A percentile compares a stretch with the other conserved stretches of the same genome.
phyloP scores from a whole-genome alignment of 1,140 invertebrate species.

The Dreissena rostriformis region DNA sequence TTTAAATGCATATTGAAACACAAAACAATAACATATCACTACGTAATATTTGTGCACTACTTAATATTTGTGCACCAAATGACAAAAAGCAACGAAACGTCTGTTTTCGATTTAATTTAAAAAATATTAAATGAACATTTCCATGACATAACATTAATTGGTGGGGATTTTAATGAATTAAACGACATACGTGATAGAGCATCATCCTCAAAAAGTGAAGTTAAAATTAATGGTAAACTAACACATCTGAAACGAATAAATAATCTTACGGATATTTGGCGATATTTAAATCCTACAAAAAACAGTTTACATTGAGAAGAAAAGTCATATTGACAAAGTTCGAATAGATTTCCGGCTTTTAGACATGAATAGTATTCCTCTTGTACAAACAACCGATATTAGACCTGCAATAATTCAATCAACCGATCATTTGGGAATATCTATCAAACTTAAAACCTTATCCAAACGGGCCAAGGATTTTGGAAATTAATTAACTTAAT shows the following conservation, averaged over 20 bases:
- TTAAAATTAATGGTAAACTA: conserved; percentile 30
- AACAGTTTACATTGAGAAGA: conserved; percentile 34
- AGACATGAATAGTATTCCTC: background rate
- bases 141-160: background rate
- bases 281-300: conserved; percentile 4
- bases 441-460: too few relatives aligned
- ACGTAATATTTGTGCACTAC: too few relatives aligned
- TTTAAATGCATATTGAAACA: conserved; percentile 28
- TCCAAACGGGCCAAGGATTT: too few relatives aligned
- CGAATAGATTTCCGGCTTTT: conserved; percentile 30
- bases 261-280: conserved; percentile 32
- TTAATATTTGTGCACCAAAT: conserved; percentile 51
- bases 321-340: conserved; percentile 28
- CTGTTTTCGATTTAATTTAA: conserved; percentile 5
- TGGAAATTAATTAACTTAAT: too few relatives aligned
- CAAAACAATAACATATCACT: background rate
- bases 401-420: too few relatives aligned
- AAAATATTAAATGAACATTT: background rate
- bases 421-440: too few relatives aligned
- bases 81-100: conserved; percentile 11
- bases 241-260: background rate
- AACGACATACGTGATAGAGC: conserved; percentile 24
- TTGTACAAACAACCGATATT: too few relatives aligned
- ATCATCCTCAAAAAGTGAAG: conserved; percentile 17
- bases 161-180: conserved; percentile 35